Base-by-base conservation (phyloP, 1,140 invertebrate species). In the Gryllus bimaculatus region DNA sequence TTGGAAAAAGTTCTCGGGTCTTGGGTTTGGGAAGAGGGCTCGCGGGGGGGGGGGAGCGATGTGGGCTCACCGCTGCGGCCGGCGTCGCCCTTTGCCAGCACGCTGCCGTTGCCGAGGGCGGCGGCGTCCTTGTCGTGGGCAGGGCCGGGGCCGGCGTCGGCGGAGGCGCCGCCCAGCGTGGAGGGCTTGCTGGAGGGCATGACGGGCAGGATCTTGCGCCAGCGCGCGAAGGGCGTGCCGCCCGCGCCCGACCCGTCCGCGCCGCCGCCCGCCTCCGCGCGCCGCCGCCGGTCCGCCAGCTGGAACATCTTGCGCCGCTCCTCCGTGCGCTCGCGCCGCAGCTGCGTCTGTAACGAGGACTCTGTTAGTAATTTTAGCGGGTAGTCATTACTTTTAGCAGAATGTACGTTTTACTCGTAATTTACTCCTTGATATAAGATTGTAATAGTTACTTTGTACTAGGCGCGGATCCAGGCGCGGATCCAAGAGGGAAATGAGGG, bases 301-400 rank as follows among this genome's bases (percentile, higher is more conserved):
- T 95, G 93, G 82, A 96, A 96, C 89, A 97, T 93, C 88, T 98
- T 98, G 81, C 94, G 90, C 81, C 96, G 89, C 84, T 97, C 96
- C 87, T 97, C 96, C 0, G 95, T 97, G 76, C 96, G 88, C 85
- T 98, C 96, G 82, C 94, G 89, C 74, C 94, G 89, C 76, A 96
- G 83, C 87, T 96, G 94, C 75, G 92, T 91, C 92, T 93, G 80
- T 78, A 84, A 77, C n/a, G n/a, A 48, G 8, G 0, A 66, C 8
- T 15, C 49, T 54, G 49, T 54, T 8, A 54, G 49, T 8, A 66
- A 66, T 66, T 66, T 10, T 66, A 66, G 54, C 54, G 54, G 2
- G 26, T 39, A 3, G 54, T 66, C 54, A 66, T 39, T 39, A 39
- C 26, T 39, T 39, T 39, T 39, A 39, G 26, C 26, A 39, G 26